phyloP scores from a whole-genome alignment of 2,797 vertebrate genomes.

The Nannoperca australis region DNA sequence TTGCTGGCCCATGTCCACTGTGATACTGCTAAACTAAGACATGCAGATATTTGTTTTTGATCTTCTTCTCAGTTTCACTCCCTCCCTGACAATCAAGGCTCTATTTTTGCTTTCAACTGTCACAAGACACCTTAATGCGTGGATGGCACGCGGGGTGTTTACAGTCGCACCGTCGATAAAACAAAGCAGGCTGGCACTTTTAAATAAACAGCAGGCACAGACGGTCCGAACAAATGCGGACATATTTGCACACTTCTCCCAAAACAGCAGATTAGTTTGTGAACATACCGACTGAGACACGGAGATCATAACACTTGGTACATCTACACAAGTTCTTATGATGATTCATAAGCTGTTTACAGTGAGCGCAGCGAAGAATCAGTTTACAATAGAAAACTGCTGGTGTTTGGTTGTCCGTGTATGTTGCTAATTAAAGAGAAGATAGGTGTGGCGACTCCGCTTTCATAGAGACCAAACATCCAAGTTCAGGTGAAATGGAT shows the following conservation, averaged over 20 bases:
- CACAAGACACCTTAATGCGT: constrained; percentile 2
- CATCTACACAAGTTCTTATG: constrained; percentile 24
- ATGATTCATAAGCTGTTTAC: constrained; percentile 23
- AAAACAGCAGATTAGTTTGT: constrained; percentile 29
- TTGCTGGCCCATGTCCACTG: not conserved
- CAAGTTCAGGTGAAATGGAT: not conserved
- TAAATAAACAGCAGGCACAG: constrained; percentile 54
- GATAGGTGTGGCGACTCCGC: not conserved
- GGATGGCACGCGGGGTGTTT: constrained; percentile 47
- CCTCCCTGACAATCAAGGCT: constrained; percentile 22
- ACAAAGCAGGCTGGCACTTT: constrained; percentile 54
- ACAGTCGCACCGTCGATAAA: constrained; percentile 41
- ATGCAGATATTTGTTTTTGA: constrained; percentile 13
- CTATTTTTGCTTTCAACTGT: constrained; percentile 22
- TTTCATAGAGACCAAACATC: not conserved
- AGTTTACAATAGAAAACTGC: not conserved
- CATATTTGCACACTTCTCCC: not conserved
- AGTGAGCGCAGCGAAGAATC: not conserved
- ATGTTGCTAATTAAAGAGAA: not conserved
- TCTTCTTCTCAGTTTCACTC: constrained; percentile 1
- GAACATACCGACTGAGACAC: constrained; percentile 34
- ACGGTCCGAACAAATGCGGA: constrained; percentile 35
- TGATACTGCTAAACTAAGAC: constrained; percentile 17
- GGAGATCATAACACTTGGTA: constrained; percentile 20
- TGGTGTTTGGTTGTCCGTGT: not conserved